Conservation (phyloP, 2,888 invertebrate species). For the Caenorhabditis becei region DNA sequence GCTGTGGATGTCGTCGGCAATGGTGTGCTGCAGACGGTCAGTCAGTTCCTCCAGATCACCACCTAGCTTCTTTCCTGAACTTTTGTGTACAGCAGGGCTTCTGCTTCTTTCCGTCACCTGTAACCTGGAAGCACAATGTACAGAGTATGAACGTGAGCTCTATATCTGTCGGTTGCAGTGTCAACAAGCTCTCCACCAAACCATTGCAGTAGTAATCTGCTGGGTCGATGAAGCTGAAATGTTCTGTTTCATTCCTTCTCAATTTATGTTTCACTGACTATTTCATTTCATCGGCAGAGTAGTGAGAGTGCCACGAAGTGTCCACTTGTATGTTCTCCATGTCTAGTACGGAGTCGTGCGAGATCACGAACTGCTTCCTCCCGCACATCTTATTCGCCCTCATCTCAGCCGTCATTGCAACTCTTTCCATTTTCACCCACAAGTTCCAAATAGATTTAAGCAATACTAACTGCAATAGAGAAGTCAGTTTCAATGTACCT, state of each 20-base stretch:
- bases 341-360: background rate
- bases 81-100: background rate
- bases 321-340: background rate
- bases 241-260: background rate
- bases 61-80: conserved; percentile 1
- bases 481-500: background rate
- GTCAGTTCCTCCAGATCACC: background rate
- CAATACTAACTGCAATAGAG: background rate
- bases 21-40: background rate
- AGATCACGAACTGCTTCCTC: conserved; percentile 11
- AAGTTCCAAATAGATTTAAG: conserved; percentile 8
- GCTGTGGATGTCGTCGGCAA: conserved; percentile 1
- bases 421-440: conserved; percentile 11
- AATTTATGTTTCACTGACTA: background rate
- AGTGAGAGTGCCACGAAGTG: conserved; percentile 1
- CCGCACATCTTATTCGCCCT: background rate
- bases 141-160: background rate
- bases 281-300: background rate
- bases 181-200: background rate
- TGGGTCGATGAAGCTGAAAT: background rate
- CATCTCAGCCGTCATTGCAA: conserved; percentile 15
- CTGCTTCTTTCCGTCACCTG: background rate
- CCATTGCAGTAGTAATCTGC: background rate
- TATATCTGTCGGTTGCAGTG: background rate
- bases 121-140: background rate